These are phyloP conservation scores for Austrofundulus limnaeus DNA, from an alignment of 2,113 vertebrate genomes.

Conservation along the genomic window DNA sequence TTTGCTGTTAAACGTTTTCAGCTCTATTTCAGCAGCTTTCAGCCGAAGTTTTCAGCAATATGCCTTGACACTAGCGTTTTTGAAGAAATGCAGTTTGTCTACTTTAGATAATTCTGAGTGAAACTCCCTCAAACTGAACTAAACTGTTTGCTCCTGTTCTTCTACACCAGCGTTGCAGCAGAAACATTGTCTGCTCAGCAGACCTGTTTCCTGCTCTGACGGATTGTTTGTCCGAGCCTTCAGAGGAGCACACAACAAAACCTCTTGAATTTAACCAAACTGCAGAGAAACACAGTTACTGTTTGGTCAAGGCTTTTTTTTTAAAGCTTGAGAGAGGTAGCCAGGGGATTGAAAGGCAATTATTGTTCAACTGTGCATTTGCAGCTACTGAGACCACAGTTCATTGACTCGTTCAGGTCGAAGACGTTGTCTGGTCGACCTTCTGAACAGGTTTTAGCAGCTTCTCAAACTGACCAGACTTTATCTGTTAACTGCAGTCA, in stretches of 20 bases:
- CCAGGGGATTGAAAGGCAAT: background rate
- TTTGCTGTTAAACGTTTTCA: no score
- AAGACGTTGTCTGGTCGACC: background rate
- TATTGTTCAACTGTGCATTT: background rate
- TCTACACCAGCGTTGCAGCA: background rate
- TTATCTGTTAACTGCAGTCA: background rate
- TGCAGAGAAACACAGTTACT: background rate
- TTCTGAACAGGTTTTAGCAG: no score
- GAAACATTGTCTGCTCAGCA: background rate
- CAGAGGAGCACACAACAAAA: background rate
- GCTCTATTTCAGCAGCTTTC: no score
- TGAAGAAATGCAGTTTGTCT: no score
- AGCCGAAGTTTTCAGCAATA: no score
- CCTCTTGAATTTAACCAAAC: background rate
- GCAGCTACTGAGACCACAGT: background rate
- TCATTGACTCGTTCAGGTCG: background rate
- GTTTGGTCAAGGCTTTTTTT: slow-evolving; percentile 2
- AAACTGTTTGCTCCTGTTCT: background rate
- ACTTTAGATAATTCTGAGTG: no score
- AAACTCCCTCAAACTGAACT: no score
- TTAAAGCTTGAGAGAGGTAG: background rate
- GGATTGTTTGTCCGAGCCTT: background rate
- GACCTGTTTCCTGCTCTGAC: background rate
- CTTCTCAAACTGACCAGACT: background rate
- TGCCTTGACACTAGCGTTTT: no score